Base-by-base conservation (phyloP, 2,797 vertebrate species). In the Microctenopoma stevenorrisi region DNA sequence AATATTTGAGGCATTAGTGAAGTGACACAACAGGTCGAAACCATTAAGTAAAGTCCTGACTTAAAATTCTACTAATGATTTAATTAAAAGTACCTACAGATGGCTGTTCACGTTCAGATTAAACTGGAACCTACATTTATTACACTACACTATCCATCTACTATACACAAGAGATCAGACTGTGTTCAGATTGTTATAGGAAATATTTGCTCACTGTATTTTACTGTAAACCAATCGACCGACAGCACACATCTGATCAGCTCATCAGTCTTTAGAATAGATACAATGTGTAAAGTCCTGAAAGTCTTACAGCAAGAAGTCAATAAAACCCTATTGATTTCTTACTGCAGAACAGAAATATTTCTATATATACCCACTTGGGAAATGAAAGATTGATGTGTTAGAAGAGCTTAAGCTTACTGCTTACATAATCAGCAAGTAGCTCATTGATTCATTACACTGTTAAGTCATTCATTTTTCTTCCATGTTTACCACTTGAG, bases 361-460 rank as follows among this genome's bases (percentile, higher is more conserved):
- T 53, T 68, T 69, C 68, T 82, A 68, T 71, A 50, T 55, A 67
- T 54, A 81, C 33, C 52, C 46, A 51, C 42, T 64, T 30, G 25
- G 26, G 7, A 40, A 67, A 75, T 71, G 22, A 81, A 68, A 80
- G 51, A 89, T 74, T 72, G 65, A 88, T 76, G 60, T 62, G 35
- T 68, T 81, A 55, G 42, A 87, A 64, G 64, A 84, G 75, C 76
- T 77, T 78, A 86, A 54, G 69, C 51, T 48, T 16, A 16, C 30
- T 56, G 66, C 55, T 86, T 67, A 78, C 37, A 65, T 81, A 85
- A 83, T 47, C 18, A 2, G 3, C 37, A 38, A 7, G 7, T 48
- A 60, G 53, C 65, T 57, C 54, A 43, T 60, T 54, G 42, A 55
- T 51, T 71, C 14, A 56, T 71, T 49, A 18, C 46, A 70, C 16